Evolutionary conservation across 1,140 invertebrate species (phyloP).

Genomic region (Antheraea mylitta): DNA sequence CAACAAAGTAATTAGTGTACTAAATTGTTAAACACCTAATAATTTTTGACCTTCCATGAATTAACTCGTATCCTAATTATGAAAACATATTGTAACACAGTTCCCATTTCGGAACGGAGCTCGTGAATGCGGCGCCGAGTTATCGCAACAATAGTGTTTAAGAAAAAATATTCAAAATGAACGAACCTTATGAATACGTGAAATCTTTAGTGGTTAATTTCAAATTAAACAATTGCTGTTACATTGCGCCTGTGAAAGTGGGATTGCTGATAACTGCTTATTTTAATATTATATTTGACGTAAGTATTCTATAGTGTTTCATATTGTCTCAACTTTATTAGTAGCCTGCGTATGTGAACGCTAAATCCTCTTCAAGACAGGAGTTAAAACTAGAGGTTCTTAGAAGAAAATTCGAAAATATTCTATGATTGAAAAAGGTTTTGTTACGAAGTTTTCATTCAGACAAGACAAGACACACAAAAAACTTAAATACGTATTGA

Average conservation of each 20-base stretch:
- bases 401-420: too few species aligned
- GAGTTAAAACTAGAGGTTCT: too few species aligned
- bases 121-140: slow-evolving; percentile 15
- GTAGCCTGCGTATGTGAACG: too few species aligned
- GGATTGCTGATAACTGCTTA: slow-evolving; percentile 46
- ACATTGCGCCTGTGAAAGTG: slow-evolving; percentile 41
- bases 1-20: neutral
- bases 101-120: slow-evolving; percentile 36
- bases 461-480: too few species aligned
- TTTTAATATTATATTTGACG: slow-evolving; percentile 49
- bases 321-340: too few species aligned
- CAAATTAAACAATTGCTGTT: slow-evolving; percentile 50
- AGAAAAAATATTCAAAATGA: slow-evolving; percentile 30
- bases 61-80: slow-evolving; percentile 57
- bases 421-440: too few species aligned
- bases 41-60: slow-evolving; percentile 32
- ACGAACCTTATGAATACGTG: slow-evolving; percentile 39
- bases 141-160: slow-evolving; percentile 5
- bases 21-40: slow-evolving; percentile 8
- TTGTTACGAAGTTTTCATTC: too few species aligned
- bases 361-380: too few species aligned
- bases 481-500: too few species aligned
- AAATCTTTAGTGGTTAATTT: slow-evolving; percentile 42
- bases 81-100: slow-evolving; percentile 11
- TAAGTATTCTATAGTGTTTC: slow-evolving; percentile 29